These are phyloP conservation scores for Euura saliciscinereae DNA, from an alignment of 1,140 invertebrate genomes.

Conservation along the genomic window DNA sequence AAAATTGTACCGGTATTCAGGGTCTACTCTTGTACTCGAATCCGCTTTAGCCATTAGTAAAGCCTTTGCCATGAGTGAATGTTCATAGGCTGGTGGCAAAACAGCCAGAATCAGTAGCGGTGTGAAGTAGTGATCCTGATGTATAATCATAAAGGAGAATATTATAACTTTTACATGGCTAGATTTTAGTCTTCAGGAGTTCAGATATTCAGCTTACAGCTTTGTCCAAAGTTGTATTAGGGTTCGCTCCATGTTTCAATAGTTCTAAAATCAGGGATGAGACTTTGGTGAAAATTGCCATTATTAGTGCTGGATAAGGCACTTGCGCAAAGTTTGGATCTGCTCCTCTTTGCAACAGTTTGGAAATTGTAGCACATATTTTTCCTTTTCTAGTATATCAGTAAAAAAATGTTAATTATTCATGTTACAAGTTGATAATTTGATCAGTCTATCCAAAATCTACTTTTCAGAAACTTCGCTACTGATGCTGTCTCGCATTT, in stretches of 20 bases:
- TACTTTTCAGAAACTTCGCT: slow-evolving; percentile 30
- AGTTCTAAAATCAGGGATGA: slow-evolving; percentile 48
- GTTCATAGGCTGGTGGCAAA: slow-evolving; percentile 40
- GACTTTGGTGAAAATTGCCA: slow-evolving; percentile 50
- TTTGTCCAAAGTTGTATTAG: slow-evolving; percentile 38
- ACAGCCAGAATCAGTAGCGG: slow-evolving; percentile 54
- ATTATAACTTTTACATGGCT: neutral
- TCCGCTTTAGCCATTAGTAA: slow-evolving; percentile 52
- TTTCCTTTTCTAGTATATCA: slow-evolving; percentile 27
- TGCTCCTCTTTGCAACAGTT: slow-evolving; percentile 53
- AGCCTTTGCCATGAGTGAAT: slow-evolving; percentile 45
- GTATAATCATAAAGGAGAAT: slow-evolving; percentile 25
- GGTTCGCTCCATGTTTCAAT: slow-evolving; percentile 48
- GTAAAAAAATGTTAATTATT: neutral
- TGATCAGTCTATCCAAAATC: slow-evolving; percentile 30
- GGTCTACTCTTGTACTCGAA: slow-evolving; percentile 30
- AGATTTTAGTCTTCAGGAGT: too few relatives aligned
- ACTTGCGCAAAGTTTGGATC: slow-evolving; percentile 52
- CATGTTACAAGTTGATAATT: slow-evolving; percentile 27
- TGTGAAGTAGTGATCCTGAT: slow-evolving; percentile 41
- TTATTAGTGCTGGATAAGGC: slow-evolving; percentile 55
- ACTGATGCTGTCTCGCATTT: neutral
- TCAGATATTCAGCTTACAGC: neutral
- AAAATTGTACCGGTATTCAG: slow-evolving; percentile 2
- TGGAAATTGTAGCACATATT: slow-evolving; percentile 49